Base-by-base conservation (phyloP, 2,113 vertebrate species). In the Laticauda laticaudata region DNA sequence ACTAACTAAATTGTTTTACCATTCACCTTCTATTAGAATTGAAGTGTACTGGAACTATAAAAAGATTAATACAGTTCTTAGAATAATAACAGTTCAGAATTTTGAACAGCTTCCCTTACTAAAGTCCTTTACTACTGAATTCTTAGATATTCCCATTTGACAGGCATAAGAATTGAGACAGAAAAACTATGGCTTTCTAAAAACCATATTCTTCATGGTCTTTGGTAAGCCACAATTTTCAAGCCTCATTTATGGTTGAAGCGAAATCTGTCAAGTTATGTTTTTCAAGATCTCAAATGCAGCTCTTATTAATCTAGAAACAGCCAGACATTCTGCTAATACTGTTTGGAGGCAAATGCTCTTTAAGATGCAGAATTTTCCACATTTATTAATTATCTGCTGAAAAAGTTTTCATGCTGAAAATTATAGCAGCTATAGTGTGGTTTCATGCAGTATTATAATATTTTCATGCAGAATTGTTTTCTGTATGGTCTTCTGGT, bases 401-500 rank as follows among this genome's bases (percentile, higher is more conserved):
- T 90, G 45, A 26, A 90, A n/a, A 7, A 69, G 15, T 69, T 69
- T 69, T 34, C 29, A 69, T 34, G 29, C 64, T 69, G 12, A 69
- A 69, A n/a, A 69, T 69, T 69, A 69, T 34, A 69, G 64, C 15
- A 34, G 64, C 29, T 69, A 34, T 69, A 69, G 12, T 34, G 29
- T 64, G 29, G 29, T 69, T n/a, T n/a, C 5, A 0, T 69, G 61
- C 29, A 69, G 61, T 69, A n/a, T n/a, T 69, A n/a, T n/a, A n/a
- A 14, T 69, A 69, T n/a, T 69, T 69, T 69, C 61, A n/a, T 69
- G 29, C 61, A n/a, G 29, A 69, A 69, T 29, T 93, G 94, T 94
- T 81, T 95, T 93, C 95, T 96, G 95, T 96, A 96, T 97, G 94
- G 93, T 94, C 90, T 86, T 94, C 89, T 94, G 92, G 90, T 89